Evolutionary conservation across 30 jellyfish, hydroid and myxozoan species (phyloP), one percentile per base, ranked within the genome.

Genomic region (Cassiopea andromeda): DNA sequence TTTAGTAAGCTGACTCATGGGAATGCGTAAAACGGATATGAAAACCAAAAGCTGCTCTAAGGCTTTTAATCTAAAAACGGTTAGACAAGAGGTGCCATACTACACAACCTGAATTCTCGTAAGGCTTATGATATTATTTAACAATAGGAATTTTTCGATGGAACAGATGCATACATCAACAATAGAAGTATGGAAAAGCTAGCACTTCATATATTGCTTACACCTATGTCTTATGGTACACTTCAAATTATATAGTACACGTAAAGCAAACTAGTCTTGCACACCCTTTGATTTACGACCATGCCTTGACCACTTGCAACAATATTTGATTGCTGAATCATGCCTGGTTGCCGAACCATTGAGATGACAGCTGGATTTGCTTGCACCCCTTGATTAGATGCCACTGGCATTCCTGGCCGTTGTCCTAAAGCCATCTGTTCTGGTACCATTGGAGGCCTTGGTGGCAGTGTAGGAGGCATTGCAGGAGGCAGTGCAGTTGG

Each of bases 371-470:
- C 81, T 14, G 80, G 93, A 72, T 43, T 85, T 50, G 70, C 75
- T 9, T 77, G 86, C 50, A 49, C n/a, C 18, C 86, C 93, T 43
- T 73, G 86, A 38, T 61, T 85, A 73, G 87, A 43, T 14, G 80
- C 84, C 84, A 83, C 70, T n/a, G 91, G 84, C 75, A 83, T 50
- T 43, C 78, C 91, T 6, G 84, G 91, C 67, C 91, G 91, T 60
- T 83, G 91, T 1, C 76, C 91, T 19, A 83, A 66, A 45, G 84
- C 91, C n/a, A 70, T 17, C 68, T 82, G 90, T 7, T 82, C 90
- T 83, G 91, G 91, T 8, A 72, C 70, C 75, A 83, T 48, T 48
- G 19, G 84, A 17, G 91, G 84, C 66, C 78, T 57, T 50, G 48
- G 86, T 7, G 70, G 78, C 38, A 57, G 38, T 27, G 38, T 27